Evolutionary conservation across 64 coral and sea anemone species (phyloP).

Genomic region (Orbicella faveolata): DNA sequence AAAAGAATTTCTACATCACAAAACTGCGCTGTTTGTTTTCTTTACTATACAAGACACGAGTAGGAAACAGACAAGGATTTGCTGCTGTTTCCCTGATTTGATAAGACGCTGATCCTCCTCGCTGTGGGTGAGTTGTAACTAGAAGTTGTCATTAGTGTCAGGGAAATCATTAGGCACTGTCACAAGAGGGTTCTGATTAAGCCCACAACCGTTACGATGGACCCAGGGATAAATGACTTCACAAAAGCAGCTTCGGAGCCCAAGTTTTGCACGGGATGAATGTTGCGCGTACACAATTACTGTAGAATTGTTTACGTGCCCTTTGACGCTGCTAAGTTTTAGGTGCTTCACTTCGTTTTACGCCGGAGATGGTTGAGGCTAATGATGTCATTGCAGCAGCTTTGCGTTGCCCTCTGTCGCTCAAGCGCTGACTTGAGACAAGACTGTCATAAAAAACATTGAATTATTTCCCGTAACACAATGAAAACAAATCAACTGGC

Average conservation of each 20-base stretch:
- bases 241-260: not conserved
- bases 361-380: not conserved
- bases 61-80: not conserved
- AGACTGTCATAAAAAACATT: not conserved
- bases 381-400: not conserved
- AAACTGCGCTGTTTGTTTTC: not conserved
- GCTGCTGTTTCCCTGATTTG: not conserved
- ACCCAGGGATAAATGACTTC: not conserved
- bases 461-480: not conserved
- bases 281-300: not conserved
- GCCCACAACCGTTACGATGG: not conserved
- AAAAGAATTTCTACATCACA: constrained; percentile 5
- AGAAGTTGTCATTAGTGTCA: constrained; percentile 1
- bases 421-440: not conserved
- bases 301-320: not conserved
- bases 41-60: not conserved
- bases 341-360: not conserved
- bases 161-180: not conserved
- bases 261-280: not conserved
- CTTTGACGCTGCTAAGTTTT: not conserved
- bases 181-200: not conserved
- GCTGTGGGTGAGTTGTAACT: not conserved
- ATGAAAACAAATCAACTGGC: constrained; percentile 3
- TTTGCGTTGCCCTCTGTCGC: not conserved
- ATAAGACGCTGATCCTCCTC: not conserved